Evolutionary conservation across 2,888 invertebrate species (phyloP), one percentile per base, ranked within the genome.

Genomic region (Proisotoma minuta): DNA sequence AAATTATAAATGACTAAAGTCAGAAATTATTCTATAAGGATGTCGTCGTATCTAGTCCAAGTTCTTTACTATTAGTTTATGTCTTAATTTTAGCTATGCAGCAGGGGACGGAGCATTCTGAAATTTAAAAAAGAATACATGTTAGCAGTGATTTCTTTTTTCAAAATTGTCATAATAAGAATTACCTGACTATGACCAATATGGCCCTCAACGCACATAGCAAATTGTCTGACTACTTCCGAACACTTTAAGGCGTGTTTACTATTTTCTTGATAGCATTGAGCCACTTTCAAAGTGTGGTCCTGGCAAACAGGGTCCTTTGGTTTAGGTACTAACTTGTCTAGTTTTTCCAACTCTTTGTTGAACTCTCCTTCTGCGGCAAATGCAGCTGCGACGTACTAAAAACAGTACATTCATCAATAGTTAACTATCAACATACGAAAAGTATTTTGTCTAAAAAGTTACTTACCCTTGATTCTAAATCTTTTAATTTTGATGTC

Each of bases 361-460:
- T 57, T 64, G 56, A 73, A 73, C 51, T 66, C 71, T 56, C 68
- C 70, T 57, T 71, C 71, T n/a, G 73, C 70, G 8, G 68, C 70
- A 58, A 73, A 71, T 18, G 71, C 73, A 8, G 73, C 70, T 49
- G 68, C 57, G 4, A 70, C 66, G 50, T 73, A 73, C 73, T 73
- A 28, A 24, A 63, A 60, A 54, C 22, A 50, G 8, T 22, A 50
- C n/a, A n/a, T n/a, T n/a, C n/a, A n/a, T n/a, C n/a, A n/a, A n/a
- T n/a, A n/a, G n/a, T n/a, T 34, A 34, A 34, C 15, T 8, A 34
- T 34, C 15, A 8, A 34, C 8, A 10, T 34, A 15, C 34, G 8
- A 34, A 10, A 8, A 34, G 15, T 10, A 34, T 15, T 34, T 34
- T 34, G 34, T 34, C 34, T 10, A 34, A 34, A 10, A 10, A 10